A percentile compares a stretch with the other conserved stretches of the same genome.
Conservation (phyloP, 2,113 vertebrate genomes). For the Turdus rufiventris region DNA sequence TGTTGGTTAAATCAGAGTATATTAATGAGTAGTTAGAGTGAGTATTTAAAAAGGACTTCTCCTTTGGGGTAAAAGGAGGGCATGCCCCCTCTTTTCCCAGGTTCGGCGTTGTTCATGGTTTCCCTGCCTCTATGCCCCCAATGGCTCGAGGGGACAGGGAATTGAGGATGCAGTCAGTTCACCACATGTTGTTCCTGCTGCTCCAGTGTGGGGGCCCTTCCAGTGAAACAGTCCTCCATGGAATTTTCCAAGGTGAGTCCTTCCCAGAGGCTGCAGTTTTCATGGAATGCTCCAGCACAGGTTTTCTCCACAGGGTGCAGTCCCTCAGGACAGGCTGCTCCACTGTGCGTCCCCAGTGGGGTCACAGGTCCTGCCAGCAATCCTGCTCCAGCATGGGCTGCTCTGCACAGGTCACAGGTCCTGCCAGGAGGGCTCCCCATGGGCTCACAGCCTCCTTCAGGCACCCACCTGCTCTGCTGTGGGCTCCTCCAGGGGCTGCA, state of each 20-base stretch:
- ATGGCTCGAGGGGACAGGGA: accelerated
- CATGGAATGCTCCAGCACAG: accelerated
- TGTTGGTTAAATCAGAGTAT: background rate
- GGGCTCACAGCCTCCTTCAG: background rate
- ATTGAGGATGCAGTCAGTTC: background rate
- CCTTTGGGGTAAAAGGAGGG: background rate
- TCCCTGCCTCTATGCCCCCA: accelerated
- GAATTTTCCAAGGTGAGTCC: background rate
- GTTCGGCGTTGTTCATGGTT: background rate
- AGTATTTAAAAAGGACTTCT: background rate
- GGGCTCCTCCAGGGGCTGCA: accelerated
- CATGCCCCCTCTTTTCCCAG: accelerated
- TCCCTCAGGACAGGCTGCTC: background rate
- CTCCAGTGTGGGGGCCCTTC: background rate
- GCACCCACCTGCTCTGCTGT: background rate
- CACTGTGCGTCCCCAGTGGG: accelerated
- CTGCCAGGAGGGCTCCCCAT: background rate
- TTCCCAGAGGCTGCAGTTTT: background rate
- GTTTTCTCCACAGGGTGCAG: background rate
- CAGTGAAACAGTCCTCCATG: background rate
- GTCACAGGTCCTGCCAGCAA: background rate
- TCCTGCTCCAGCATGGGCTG: accelerated
- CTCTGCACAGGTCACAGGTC: background rate
- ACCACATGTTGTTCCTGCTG: background rate
- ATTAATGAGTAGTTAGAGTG: background rate